phyloP scores from a whole-genome alignment of 2,113 vertebrate genomes.

The Chaetops frenatus region DNA sequence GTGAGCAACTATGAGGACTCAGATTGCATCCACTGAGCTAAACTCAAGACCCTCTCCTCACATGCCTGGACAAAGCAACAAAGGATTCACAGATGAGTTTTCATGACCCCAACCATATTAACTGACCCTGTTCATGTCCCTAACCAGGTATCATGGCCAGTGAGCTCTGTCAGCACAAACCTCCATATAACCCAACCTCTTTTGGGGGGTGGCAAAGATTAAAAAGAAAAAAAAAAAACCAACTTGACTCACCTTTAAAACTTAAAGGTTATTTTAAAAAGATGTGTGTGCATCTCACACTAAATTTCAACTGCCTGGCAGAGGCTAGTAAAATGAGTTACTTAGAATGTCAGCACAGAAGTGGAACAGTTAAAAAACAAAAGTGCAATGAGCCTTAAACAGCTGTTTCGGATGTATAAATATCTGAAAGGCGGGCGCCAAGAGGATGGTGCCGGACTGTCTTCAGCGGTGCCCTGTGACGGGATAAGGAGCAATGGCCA shows the following conservation, averaged over 20 bases:
- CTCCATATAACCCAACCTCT: background rate
- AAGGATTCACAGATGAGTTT: background rate
- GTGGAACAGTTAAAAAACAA: background rate
- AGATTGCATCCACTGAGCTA: background rate
- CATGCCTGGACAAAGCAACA: background rate
- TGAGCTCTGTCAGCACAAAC: background rate
- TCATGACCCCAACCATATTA: rapidly evolving
- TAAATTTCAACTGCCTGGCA: background rate
- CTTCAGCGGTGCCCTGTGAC: background rate
- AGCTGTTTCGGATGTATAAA: background rate
- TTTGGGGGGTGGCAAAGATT: rapidly evolving
- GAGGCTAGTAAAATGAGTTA: background rate
- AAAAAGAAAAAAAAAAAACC: background rate
- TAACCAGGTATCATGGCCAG: rapidly evolving
- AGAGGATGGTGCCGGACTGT: background rate
- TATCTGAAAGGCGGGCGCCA: background rate
- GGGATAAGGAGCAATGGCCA: background rate
- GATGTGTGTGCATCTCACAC: rapidly evolving
- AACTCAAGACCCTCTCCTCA: background rate
- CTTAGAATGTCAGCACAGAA: background rate
- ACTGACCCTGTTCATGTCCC: rapidly evolving
- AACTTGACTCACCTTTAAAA: background rate
- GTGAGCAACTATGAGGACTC: background rate
- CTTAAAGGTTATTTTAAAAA: background rate
- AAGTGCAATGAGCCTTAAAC: background rate